Base-by-base conservation (phyloP, 1,140 invertebrate species). In the Hylaeus anthracinus region DNA sequence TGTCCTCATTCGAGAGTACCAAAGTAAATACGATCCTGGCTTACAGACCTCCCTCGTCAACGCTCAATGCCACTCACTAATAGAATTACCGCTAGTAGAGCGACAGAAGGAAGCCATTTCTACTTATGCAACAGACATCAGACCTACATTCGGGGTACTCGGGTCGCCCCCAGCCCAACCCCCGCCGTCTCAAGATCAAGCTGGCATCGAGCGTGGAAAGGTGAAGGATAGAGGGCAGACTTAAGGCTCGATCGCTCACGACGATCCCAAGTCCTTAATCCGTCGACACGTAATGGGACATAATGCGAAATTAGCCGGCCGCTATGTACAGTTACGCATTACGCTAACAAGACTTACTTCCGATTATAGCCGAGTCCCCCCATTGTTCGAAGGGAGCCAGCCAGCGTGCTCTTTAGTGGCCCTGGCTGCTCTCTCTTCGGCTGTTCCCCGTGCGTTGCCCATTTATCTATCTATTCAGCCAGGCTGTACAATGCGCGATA, bases 261-360 rank as follows among this genome's bases (percentile, higher is more conserved):
- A 41, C 6, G 65, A 82, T 78, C 83, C 56, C 79, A 82, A 74
- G 72, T 58, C 71, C 71, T 87, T 87, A 85, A 87, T 87, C 82
- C 79, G 73, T 79, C 86, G 85, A 87, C 84, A 71, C 78, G 73
- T 82, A 87, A 87, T 86, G 84, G 85, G 86, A 84, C 80, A 87
- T 90, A 90, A 86, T 88, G 82, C 85, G 70, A 90, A 92, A 91
- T 91, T 92, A 91, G 91, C 88, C 86, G 85, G 83, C 90, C 86
- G 72, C 83, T 78, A 82, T 91, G 88, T 92, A 91, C 90, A 91
- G 91, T 92, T 92, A 92, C 90, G 90, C 89, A 90, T 91, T 91
- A 91, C 89, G 83, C 90, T 92, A 92, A 92, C 91, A 91, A 92
- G 90, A 90, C 90, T 91, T 88, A 92, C 91, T 92, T 92, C 91